These are phyloP conservation scores for Odontocerum albicorne DNA, from an alignment of 2,888 invertebrate genomes.

Conservation along the genomic window DNA sequence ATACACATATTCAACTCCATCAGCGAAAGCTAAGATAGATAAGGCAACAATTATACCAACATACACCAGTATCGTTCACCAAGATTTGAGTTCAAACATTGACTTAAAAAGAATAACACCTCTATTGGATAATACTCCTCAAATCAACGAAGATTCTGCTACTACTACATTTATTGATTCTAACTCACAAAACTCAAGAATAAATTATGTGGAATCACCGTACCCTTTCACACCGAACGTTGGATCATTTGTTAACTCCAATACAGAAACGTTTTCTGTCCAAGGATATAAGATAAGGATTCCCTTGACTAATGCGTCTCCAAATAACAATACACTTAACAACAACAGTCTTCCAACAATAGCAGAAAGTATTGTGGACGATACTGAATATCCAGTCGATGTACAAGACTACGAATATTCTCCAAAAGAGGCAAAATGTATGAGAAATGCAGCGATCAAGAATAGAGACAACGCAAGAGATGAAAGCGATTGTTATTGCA, in stretches of 20 bases:
- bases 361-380: conserved; percentile 31
- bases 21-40: conserved; percentile 25
- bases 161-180: background rate
- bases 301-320: conserved; percentile 12
- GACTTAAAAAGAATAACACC: conserved; percentile 26
- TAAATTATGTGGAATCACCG: conserved; percentile 18
- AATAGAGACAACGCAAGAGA: conserved; percentile 11
- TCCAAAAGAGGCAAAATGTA: conserved; percentile 19
- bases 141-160: background rate
- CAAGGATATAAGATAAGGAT: conserved; percentile 30
- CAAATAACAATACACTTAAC: conserved; percentile 14
- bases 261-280: conserved; percentile 21
- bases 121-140: conserved; percentile 3
- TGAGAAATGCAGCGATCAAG: conserved; percentile 17
- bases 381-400: conserved; percentile 33
- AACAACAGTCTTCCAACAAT: conserved; percentile 33
- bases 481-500: conserved; percentile 20
- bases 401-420: conserved; percentile 25
- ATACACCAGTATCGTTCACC: conserved; percentile 27
- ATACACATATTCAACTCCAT: conserved; percentile 24
- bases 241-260: conserved; percentile 19
- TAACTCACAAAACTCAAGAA: conserved; percentile 9
- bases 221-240: conserved; percentile 24
- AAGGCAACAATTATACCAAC: conserved; percentile 21
- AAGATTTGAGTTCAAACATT: conserved; percentile 22